These are phyloP conservation scores for Zosterops japonicus DNA, from an alignment of 2,113 vertebrate species.

Conservation along the genomic window DNA sequence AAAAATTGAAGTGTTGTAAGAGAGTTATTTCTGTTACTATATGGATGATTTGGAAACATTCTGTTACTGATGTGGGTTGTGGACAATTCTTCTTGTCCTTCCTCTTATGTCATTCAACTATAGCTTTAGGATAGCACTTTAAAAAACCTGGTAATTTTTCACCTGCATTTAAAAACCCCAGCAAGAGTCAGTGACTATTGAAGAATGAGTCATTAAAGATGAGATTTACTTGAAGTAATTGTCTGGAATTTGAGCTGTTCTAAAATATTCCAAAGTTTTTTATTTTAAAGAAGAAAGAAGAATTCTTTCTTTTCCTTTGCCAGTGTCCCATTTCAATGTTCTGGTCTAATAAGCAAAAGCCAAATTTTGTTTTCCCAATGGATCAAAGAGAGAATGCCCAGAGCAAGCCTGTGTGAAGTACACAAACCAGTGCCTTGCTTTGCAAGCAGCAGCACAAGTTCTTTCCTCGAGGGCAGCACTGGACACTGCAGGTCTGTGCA, in stretches of 20 bases:
- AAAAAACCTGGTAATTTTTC: neutral
- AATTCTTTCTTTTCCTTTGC: neutral
- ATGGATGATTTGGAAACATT: neutral
- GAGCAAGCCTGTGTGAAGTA: neutral
- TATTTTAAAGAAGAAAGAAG: neutral
- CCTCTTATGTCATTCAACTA: neutral
- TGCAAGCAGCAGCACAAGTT: neutral
- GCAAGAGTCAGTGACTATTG: neutral
- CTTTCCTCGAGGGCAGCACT: neutral
- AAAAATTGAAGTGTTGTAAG: neutral
- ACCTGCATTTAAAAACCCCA: neutral
- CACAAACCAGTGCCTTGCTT: neutral
- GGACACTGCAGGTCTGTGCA: accelerated
- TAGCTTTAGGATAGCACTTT: neutral
- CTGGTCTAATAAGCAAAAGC: neutral
- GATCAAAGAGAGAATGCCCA: neutral
- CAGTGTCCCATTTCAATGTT: neutral
- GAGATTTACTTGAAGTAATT: neutral
- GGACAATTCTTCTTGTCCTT: neutral
- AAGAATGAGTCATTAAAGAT: neutral
- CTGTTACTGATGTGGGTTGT: neutral
- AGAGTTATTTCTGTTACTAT: neutral
- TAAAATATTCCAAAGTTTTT: neutral
- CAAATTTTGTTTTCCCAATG: neutral
- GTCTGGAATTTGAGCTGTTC: neutral